Evolutionary conservation across 2,888 invertebrate genomes (phyloP).

Genomic region (Drosophila austrosaltans): DNA sequence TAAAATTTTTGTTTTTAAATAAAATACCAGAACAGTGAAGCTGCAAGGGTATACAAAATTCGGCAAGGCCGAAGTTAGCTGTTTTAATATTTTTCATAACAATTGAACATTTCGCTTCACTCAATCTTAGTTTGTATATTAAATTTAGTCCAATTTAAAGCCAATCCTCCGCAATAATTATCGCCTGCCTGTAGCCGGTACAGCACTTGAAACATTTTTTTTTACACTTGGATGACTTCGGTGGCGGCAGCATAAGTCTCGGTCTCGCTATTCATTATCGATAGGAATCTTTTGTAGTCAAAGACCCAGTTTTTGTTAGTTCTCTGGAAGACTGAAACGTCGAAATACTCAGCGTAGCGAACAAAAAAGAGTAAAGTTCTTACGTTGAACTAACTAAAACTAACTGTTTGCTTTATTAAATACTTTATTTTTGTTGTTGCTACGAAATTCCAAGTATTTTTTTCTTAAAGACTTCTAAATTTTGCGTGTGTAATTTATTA

Average conservation of each 20-base stretch:
- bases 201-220: constrained; percentile 39
- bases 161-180: constrained; percentile 42
- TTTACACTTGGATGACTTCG: constrained; percentile 68
- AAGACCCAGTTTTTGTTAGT: constrained; percentile 15
- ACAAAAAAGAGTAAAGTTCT: constrained; percentile 10
- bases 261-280: constrained; percentile 60
- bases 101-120: no score
- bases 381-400: constrained; percentile 52
- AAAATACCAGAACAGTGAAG: no score
- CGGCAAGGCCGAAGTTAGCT: no score
- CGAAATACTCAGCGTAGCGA: constrained; percentile 33
- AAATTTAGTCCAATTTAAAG: constrained; percentile 26
- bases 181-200: constrained; percentile 35
- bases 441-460: constrained; percentile 21
- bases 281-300: constrained; percentile 48
- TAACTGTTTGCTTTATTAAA: constrained; percentile 44
- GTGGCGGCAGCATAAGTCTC: constrained; percentile 33
- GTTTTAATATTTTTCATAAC: no score
- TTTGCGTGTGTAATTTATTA: constrained; percentile 55
- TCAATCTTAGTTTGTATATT: background rate
- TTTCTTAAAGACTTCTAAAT: background rate
- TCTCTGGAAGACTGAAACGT: constrained; percentile 29
- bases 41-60: no score
- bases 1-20: no score
- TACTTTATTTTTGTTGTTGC: constrained; percentile 12